Base-by-base conservation (phyloP, 2,888 invertebrate genomes). In the Craniophora ligustri region DNA sequence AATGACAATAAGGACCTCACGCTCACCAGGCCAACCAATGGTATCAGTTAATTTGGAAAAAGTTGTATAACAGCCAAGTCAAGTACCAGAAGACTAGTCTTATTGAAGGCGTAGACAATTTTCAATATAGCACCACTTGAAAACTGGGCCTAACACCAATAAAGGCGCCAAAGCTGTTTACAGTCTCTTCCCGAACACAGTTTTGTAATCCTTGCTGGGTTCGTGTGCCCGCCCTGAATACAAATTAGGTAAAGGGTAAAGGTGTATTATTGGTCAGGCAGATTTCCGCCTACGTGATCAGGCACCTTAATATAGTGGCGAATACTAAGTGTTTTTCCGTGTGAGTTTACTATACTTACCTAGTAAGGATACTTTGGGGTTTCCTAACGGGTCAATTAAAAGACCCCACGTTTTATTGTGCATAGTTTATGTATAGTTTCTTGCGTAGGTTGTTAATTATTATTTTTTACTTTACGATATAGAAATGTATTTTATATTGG, bases 241-340 rank as follows among this genome's bases (percentile, higher is more conserved):
- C 84, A 80, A 86, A 88, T 85, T 73, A 77, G 77, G 76, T 74
- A 78, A 85, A 86, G 86, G 85, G 85, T 85, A 75, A 82, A 85
- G 84, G 86, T 85, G 76, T 85, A 84, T 86, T 87, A 86, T 87
- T 85, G 86, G 87, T 86, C 86, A 86, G 86, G 86, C 85, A 87
- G 86, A 87, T 87, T 88, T 86, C 83, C 82, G 63, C 42, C 71
- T 81, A 87, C 87, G 87, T 87, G 85, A 82, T 81, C 84, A 77
- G 85, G 78, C 76, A 67, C 63, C 65, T 68, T 78, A 82, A 85
- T 83, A 79, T 69, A 76, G 74, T 72, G 73, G 72, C 71, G 72
- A 71, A 81, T 79, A 75, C 79, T 84, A 81, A 86, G 84, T 85
- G 85, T 84, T 82, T 86, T 85, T 79, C 81, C 78, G 57, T 85